These are phyloP conservation scores for Drosophila melanocephala DNA, from an alignment of 2,888 invertebrate species.

Conservation along the genomic window DNA sequence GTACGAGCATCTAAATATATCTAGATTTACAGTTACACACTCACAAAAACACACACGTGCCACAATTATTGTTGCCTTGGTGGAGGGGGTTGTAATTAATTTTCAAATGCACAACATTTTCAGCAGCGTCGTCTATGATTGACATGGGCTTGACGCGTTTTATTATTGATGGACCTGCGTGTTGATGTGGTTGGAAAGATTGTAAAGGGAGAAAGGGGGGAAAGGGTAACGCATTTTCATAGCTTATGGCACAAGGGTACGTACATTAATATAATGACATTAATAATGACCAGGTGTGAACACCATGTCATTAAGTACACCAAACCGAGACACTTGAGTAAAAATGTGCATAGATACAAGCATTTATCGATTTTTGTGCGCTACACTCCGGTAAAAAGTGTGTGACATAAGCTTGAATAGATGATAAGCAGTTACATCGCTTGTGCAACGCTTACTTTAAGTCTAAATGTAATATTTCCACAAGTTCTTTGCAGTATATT, in stretches of 20 bases:
- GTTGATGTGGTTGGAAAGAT: background rate
- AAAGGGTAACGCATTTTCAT: slow-evolving; percentile 1
- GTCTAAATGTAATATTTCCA: background rate
- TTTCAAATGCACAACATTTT: slow-evolving; percentile 34
- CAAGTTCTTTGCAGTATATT: background rate
- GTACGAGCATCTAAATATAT: slow-evolving; percentile 9
- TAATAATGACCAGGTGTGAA: slow-evolving; percentile 39
- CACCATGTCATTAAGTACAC: slow-evolving; percentile 29
- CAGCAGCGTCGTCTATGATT: slow-evolving; percentile 32
- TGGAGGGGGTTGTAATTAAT: background rate
- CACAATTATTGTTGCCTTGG: slow-evolving; percentile 28
- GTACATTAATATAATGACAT: slow-evolving; percentile 25
- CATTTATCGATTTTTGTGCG: slow-evolving; percentile 44
- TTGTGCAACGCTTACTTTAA: background rate
- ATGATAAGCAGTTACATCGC: background rate
- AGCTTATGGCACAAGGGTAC: slow-evolving; percentile 5
- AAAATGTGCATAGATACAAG: slow-evolving; percentile 15
- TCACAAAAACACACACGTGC: background rate
- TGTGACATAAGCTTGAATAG: background rate
- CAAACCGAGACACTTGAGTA: slow-evolving; percentile 13
- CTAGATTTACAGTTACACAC: background rate
- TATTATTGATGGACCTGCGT: slow-evolving; percentile 48
- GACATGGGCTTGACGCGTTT: slow-evolving; percentile 41
- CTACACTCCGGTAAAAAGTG: slow-evolving; percentile 22
- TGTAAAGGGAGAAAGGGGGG: background rate